Conservation (phyloP, 2,113 vertebrate genomes). For the Ceuthmochares aereus region DNA sequence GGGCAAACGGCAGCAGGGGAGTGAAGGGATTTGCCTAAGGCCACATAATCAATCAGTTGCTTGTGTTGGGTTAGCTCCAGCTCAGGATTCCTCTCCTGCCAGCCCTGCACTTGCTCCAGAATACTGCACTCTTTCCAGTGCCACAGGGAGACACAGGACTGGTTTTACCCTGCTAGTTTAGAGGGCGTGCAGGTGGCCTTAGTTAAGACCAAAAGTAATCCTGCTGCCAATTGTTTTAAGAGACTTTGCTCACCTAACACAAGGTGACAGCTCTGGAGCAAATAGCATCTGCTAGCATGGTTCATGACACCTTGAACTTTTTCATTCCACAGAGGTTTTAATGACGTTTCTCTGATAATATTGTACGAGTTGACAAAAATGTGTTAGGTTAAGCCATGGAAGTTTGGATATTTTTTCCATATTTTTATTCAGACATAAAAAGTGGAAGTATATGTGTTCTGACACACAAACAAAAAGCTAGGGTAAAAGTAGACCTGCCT, state of each 20-base stretch:
- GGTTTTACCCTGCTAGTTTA: neutral
- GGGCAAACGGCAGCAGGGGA: neutral
- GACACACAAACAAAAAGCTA: neutral
- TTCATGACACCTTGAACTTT: neutral
- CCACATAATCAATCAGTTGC: neutral
- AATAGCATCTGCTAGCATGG: neutral
- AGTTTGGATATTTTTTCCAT: neutral
- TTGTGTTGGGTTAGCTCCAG: neutral
- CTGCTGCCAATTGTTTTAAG: neutral
- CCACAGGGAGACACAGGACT: neutral
- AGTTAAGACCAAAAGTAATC: neutral
- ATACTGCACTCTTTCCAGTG: neutral
- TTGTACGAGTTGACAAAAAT: neutral
- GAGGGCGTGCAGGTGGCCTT: neutral
- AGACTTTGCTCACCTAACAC: neutral
- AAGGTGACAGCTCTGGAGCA: neutral
- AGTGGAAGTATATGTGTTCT: neutral
- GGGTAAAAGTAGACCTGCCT: neutral
- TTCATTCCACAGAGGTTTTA: neutral
- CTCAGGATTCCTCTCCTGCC: neutral
- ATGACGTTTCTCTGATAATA: neutral
- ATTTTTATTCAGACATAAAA: neutral
- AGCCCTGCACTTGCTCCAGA: fast-evolving
- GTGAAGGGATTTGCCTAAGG: neutral
- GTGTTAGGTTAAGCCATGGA: neutral